Conservation (phyloP, 2,113 vertebrate species). For the Notiomystis cincta region DNA sequence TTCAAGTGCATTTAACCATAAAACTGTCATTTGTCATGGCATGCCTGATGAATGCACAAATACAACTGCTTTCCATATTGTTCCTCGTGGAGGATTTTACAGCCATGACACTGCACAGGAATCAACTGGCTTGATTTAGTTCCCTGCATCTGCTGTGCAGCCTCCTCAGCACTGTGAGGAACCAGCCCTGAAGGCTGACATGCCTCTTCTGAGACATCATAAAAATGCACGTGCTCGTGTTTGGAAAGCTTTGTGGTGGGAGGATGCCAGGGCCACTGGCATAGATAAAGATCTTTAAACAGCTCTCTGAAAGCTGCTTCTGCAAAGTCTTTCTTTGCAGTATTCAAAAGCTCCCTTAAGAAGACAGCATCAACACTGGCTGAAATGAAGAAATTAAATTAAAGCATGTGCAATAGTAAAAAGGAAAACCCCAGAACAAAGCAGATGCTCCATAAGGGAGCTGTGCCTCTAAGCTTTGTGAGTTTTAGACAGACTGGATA, state of each 20-base stretch:
- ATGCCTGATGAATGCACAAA: slow-evolving; percentile 26
- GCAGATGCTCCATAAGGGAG: not conserved
- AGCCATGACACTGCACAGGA: not conserved
- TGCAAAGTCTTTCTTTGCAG: not conserved
- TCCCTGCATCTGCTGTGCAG: not conserved
- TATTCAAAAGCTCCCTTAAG: not conserved
- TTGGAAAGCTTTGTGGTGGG: not conserved
- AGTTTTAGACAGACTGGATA: not conserved
- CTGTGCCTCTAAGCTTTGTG: not conserved
- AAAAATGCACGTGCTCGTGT: not conserved
- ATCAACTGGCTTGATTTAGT: slow-evolving; percentile 16
- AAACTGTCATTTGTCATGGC: slow-evolving; percentile 19
- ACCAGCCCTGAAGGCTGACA: not conserved
- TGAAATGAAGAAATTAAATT: not conserved
- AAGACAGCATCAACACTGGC: not conserved
- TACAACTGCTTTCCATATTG: not conserved
- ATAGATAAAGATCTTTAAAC: not conserved
- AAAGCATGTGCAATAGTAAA: not conserved
- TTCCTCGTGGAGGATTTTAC: not conserved
- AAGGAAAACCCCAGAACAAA: not conserved
- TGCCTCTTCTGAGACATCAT: not conserved
- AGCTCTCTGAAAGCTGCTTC: not conserved
- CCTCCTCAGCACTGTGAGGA: not conserved
- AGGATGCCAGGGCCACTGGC: not conserved
- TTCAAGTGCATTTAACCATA: slow-evolving; percentile 11